Percentiles rank a stretch among this genome's conserved stretches.
phyloP scores from a whole-genome alignment of 2,888 invertebrate genomes.

The Melieria picta region DNA sequence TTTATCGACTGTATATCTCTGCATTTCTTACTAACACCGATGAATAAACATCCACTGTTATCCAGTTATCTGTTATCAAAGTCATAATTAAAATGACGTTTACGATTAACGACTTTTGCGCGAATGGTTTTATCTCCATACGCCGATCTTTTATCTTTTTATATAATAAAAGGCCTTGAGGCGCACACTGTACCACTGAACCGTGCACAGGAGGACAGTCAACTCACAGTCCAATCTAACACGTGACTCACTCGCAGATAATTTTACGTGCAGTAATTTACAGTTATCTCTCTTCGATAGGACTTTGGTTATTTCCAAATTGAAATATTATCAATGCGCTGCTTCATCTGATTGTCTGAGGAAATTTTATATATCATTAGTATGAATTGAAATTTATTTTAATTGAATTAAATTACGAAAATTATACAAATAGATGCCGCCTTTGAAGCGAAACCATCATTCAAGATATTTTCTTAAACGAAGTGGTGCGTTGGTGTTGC shows the following conservation, averaged over 20 bases:
- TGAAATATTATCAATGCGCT: constrained; percentile 20
- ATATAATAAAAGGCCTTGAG: too few relatives aligned
- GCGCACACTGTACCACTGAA: background rate
- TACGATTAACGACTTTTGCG: too few relatives aligned
- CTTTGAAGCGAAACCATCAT: constrained; percentile 26
- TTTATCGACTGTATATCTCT: too few relatives aligned
- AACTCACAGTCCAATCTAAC: background rate
- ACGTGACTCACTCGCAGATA: background rate
- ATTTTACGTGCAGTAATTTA: background rate
- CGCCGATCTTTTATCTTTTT: too few relatives aligned
- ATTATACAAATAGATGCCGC: constrained; percentile 27
- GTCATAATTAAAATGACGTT: too few relatives aligned
- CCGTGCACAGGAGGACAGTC: background rate
- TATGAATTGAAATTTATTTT: background rate
- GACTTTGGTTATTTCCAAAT: constrained; percentile 19
- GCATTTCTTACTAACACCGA: too few relatives aligned
- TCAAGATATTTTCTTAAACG: constrained; percentile 27
- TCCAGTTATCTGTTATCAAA: too few relatives aligned
- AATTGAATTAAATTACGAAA: constrained; percentile 20
- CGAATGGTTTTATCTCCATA: too few relatives aligned
- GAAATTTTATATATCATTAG: background rate
- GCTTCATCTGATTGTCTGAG: too few relatives aligned
- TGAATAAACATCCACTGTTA: too few relatives aligned
- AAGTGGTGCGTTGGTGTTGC: background rate
- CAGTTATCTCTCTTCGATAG: background rate